Conservation (phyloP, 2,113 vertebrate genomes). For the Solea solea region DNA sequence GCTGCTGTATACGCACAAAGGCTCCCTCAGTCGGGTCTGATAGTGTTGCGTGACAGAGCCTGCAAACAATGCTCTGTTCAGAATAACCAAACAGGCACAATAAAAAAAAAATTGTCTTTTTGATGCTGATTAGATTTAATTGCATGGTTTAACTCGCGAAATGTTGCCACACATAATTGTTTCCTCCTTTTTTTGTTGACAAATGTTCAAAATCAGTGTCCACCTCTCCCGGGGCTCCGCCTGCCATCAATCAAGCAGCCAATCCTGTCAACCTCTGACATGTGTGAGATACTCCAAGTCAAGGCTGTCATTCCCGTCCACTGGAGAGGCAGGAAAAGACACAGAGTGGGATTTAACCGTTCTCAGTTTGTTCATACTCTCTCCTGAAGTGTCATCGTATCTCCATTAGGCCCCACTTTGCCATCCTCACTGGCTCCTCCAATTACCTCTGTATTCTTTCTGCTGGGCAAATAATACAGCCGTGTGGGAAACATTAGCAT, state of each 20-base stretch:
- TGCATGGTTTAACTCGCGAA: too few relatives aligned
- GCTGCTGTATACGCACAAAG: too few relatives aligned
- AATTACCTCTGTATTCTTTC: slow-evolving; percentile 61
- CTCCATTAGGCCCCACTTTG: slow-evolving; percentile 70
- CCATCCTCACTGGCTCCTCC: slow-evolving; percentile 56
- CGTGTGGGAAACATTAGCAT: slow-evolving; percentile 26
- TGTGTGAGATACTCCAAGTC: slow-evolving; percentile 52
- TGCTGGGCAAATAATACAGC: slow-evolving; percentile 55
- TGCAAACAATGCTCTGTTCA: too few relatives aligned
- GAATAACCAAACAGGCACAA: too few relatives aligned
- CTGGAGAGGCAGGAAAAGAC: slow-evolving; percentile 55
- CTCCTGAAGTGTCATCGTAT: slow-evolving; percentile 70
- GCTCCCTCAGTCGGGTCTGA: too few relatives aligned
- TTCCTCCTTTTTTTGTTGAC: neutral
- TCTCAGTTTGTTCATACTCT: slow-evolving; percentile 63
- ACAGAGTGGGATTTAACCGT: slow-evolving; percentile 59
- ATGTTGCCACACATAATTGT: too few relatives aligned
- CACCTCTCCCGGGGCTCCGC: too few relatives aligned
- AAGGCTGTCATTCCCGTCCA: slow-evolving; percentile 70
- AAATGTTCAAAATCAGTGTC: slow-evolving; percentile 5
- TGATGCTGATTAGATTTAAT: too few relatives aligned
- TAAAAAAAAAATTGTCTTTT: too few relatives aligned
- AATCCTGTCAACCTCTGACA: slow-evolving; percentile 37
- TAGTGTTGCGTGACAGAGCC: too few relatives aligned
- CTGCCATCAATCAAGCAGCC: slow-evolving; percentile 36